These are phyloP conservation scores for Hirtodrosophila trivittata DNA, from an alignment of 2,888 invertebrate genomes.

Conservation along the genomic window DNA sequence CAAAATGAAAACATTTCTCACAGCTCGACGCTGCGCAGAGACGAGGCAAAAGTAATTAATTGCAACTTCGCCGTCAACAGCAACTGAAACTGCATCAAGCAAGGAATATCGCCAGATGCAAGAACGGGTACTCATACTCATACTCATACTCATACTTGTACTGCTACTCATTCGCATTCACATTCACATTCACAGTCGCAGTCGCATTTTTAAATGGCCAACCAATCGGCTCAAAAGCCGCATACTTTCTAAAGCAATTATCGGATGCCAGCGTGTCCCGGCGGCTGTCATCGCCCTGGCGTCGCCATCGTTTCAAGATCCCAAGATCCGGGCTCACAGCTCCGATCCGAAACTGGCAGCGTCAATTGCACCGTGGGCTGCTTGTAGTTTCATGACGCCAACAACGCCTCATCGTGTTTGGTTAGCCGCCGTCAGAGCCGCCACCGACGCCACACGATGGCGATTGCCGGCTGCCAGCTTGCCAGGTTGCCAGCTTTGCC, in stretches of 20 bases:
- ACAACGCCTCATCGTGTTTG: conserved; percentile 83
- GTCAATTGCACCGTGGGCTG: conserved; percentile 69
- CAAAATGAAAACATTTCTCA: conserved; percentile 79
- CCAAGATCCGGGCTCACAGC: conserved; percentile 1
- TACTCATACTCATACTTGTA: conserved; percentile 14
- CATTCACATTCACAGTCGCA: conserved; percentile 28
- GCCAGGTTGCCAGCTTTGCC: conserved; percentile 7
- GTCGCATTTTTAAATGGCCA: conserved; percentile 60
- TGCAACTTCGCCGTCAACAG: conserved; percentile 47
- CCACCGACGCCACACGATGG: conserved; percentile 72
- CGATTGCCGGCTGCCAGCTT: conserved; percentile 27
- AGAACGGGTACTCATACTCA: conserved; percentile 10
- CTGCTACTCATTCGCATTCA: conserved; percentile 15
- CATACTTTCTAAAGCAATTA: conserved; percentile 79
- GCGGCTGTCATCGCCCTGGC: conserved; percentile 65
- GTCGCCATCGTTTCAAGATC: conserved; percentile 55
- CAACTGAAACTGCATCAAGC: conserved; percentile 5
- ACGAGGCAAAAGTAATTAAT: conserved; percentile 66
- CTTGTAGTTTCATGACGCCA: conserved; percentile 81
- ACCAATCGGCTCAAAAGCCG: conserved; percentile 69
- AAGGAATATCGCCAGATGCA: conserved; percentile 26
- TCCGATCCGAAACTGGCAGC: conserved; percentile 30
- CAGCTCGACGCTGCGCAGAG: conserved; percentile 54
- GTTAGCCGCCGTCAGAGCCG: conserved; percentile 80
- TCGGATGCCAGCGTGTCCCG: conserved; percentile 74